Conservation (phyloP, 2,113 vertebrate genomes). For the Nicator chloris region DNA sequence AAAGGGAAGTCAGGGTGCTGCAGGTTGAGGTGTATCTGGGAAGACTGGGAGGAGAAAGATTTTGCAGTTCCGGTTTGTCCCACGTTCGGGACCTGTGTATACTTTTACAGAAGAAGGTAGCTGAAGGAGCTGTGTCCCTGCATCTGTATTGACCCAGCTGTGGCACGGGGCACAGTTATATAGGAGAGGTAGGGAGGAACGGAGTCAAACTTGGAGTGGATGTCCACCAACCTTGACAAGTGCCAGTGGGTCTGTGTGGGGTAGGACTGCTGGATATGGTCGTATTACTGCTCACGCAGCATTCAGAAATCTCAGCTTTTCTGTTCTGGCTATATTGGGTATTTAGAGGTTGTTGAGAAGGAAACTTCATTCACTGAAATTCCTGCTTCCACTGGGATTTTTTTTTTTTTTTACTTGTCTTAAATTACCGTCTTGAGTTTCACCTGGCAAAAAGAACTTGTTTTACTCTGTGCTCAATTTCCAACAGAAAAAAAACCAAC, state of each 20-base stretch:
- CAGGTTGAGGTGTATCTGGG: not conserved
- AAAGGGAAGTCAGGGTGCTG: not conserved
- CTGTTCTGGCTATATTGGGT: not conserved
- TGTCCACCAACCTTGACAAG: not conserved
- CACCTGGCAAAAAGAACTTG: not conserved
- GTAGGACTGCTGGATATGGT: not conserved
- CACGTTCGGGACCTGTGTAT: rapidly evolving
- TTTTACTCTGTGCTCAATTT: not conserved
- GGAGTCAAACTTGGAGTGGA: rapidly evolving
- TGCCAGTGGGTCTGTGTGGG: not conserved
- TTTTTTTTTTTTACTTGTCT: not conserved
- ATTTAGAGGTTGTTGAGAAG: not conserved
- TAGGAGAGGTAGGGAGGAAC: not conserved
- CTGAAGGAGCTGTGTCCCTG: not conserved
- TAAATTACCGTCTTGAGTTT: not conserved
- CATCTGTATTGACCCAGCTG: not conserved
- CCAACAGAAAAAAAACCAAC: not conserved
- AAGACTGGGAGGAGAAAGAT: not conserved
- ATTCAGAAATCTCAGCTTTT: not conserved
- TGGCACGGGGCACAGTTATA: rapidly evolving
- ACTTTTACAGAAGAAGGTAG: not conserved
- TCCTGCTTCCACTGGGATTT: not conserved
- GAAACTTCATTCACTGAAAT: constrained; percentile 15
- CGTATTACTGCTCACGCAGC: rapidly evolving
- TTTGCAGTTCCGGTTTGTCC: not conserved